Evolutionary conservation across 2,888 invertebrate genomes (phyloP), one percentile per base, ranked within the genome.

Genomic region (Eucera pruinosa): DNA sequence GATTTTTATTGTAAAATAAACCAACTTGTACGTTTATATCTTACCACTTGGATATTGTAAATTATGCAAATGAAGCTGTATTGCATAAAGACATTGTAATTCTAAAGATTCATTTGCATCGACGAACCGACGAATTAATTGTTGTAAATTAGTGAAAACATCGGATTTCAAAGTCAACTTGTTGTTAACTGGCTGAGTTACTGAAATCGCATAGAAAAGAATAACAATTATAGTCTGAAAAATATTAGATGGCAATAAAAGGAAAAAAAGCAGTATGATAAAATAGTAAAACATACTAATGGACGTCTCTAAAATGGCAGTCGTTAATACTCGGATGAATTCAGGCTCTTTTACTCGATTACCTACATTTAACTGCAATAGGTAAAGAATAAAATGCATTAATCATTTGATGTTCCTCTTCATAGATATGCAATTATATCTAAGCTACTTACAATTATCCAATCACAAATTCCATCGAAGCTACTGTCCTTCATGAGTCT

Each of bases 81-180:
- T 94, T 64, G 97, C 97, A 92, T 96, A 96, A 83, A 98, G 94
- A 89, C 97, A 97, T 92, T 97, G 96, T 71, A 97, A 93, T 93
- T 98, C 97, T 65, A 95, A 94, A 48, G 94, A 93, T 72, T 95
- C 94, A 73, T 95, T 94, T 4, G 90, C 82, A 88, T 96, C 96
- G 33, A 97, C 95, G 89, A 95, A 96, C 65, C 95, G 95, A 82
- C 94, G 94, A 78, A 97, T 94, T 65, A 96, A 93, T 48, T 93
- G 94, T 80, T 92, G 91, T 70, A 94, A 92, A 55, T 89, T 90
- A 54, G 91, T 90, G 64, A 95, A 92, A 64, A 87, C 90, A 1
- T 93, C 92, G 18, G 86, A 84, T 67, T 93, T 94, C 62, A 95
- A 93, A 80, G 94, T 94, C 81, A 93, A 93, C 43, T 58, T 83